Percentiles rank a stretch among this genome's conserved stretches.
Conservation (phyloP, 2,113 vertebrate species). For the Pachycephala philippinensis region DNA sequence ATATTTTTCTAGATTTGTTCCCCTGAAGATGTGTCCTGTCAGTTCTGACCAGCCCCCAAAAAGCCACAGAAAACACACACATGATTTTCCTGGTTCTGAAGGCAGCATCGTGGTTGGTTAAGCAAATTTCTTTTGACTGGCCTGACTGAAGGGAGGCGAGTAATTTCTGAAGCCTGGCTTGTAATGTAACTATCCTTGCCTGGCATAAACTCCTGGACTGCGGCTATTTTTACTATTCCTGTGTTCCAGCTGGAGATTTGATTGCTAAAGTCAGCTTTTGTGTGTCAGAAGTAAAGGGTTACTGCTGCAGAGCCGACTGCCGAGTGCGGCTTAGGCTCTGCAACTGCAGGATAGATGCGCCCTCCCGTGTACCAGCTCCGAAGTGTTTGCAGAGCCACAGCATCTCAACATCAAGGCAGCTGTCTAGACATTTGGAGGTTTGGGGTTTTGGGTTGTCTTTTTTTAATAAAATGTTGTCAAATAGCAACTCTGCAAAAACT, state of each 20-base stretch:
- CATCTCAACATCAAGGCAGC: accelerated
- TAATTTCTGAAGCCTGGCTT: not conserved
- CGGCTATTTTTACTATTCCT: not conserved
- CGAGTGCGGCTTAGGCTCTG: not conserved
- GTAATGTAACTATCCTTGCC: not conserved
- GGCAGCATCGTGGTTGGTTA: not conserved
- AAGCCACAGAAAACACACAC: not conserved
- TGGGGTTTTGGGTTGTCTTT: not conserved
- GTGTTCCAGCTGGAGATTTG: not conserved
- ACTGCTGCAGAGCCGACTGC: not conserved
- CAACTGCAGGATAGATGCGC: slow-evolving; percentile 7
- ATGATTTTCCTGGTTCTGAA: not conserved
- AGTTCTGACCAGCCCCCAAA: not conserved
- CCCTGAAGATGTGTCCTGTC: not conserved
- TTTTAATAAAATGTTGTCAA: not conserved
- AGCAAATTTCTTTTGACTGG: not conserved
- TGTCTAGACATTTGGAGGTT: not conserved
- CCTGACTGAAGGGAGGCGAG: not conserved
- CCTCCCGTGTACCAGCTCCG: slow-evolving; percentile 16
- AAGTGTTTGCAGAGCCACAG: not conserved
- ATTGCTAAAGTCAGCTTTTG: not conserved
- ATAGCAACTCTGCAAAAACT: not conserved
- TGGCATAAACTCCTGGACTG: not conserved
- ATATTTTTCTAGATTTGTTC: not conserved
- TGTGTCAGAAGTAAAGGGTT: not conserved